Percentiles rank a stretch among this genome's conserved stretches.
Conservation (phyloP, 2,797 vertebrate genomes). For the Myotis planiceps region DNA sequence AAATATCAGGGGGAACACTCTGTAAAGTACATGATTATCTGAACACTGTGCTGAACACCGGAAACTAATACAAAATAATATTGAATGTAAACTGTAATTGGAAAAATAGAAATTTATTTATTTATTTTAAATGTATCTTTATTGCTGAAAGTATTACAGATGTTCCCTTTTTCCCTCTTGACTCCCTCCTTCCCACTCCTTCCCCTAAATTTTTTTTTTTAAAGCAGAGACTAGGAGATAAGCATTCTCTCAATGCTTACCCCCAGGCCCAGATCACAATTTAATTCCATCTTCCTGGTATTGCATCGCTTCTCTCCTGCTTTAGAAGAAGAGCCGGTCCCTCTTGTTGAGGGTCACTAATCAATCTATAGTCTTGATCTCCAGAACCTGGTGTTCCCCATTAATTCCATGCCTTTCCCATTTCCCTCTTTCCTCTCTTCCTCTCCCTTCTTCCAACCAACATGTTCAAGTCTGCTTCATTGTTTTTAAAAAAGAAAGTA, state of each 20-base stretch:
- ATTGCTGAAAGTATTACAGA: too few species aligned
- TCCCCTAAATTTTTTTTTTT: neutral
- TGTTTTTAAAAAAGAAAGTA: neutral
- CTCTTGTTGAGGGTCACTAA: neutral
- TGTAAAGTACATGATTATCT: neutral
- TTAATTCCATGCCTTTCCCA: neutral
- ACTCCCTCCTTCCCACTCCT: too few species aligned
- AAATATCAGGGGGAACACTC: neutral
- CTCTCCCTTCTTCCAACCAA: neutral
- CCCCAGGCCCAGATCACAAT: neutral
- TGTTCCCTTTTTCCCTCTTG: too few species aligned
- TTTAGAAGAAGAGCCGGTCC: neutral
- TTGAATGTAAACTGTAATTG: neutral
- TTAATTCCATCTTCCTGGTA: neutral
- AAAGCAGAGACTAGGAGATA: neutral
- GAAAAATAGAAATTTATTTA: neutral
- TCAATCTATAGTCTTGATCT: neutral
- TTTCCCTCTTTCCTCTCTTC: neutral
- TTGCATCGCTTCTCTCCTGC: neutral
- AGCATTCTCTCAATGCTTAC: neutral
- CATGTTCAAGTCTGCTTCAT: neutral
- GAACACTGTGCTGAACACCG: neutral
- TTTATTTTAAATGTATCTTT: too few species aligned
- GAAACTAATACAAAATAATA: neutral
- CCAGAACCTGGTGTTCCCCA: neutral